These are phyloP conservation scores for Lucilia sericata DNA, from an alignment of 1,140 invertebrate species.

Conservation along the genomic window DNA sequence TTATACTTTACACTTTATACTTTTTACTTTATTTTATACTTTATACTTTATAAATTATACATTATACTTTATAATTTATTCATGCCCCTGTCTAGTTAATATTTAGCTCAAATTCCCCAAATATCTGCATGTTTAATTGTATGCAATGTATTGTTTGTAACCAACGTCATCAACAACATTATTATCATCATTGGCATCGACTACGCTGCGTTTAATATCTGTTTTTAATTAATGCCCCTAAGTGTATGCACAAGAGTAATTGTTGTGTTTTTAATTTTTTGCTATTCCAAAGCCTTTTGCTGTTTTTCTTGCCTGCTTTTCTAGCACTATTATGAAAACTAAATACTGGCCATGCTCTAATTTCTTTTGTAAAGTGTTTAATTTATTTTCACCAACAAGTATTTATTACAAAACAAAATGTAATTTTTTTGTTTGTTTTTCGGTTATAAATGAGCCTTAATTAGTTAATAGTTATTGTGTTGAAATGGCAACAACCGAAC, in stretches of 20 bases:
- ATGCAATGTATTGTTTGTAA: not conserved
- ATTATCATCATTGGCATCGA: not conserved
- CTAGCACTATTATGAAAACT: not conserved
- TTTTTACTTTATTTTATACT: too few relatives aligned
- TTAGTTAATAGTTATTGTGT: too few relatives aligned
- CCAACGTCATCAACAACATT: not conserved
- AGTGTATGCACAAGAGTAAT: slow-evolving; percentile 4
- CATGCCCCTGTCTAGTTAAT: not conserved
- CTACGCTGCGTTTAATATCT: not conserved
- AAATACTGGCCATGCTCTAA: not conserved
- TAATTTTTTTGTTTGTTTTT: too few relatives aligned
- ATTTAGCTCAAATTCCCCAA: not conserved
- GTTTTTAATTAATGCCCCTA: slow-evolving; percentile 11
- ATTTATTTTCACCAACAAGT: not conserved
- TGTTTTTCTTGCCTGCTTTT: not conserved
- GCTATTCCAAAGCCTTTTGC: not conserved
- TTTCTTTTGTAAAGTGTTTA: not conserved
- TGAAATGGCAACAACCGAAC: too few relatives aligned
- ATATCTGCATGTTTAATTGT: not conserved
- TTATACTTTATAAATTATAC: too few relatives aligned
- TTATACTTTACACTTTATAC: too few relatives aligned
- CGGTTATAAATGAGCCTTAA: too few relatives aligned
- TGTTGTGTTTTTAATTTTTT: not conserved
- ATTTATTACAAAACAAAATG: too few relatives aligned
- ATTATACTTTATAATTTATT: too few relatives aligned